phyloP scores from a whole-genome alignment of 2,888 invertebrate species.

The Drosophila atripex region DNA sequence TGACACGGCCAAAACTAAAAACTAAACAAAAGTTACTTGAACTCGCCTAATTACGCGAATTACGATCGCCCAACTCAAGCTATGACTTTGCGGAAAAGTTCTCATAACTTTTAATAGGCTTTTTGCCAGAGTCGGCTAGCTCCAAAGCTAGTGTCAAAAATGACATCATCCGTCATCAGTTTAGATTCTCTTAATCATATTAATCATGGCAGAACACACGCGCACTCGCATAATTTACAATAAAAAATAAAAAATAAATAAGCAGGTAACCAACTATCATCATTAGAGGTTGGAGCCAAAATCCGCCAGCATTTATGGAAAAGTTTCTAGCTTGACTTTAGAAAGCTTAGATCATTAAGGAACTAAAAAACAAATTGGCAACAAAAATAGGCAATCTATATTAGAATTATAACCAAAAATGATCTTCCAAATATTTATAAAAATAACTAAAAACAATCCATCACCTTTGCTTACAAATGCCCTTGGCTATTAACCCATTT shows the following conservation, averaged over 20 bases:
- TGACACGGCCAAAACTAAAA: conserved; percentile 59
- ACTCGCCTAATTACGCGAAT: conserved; percentile 64
- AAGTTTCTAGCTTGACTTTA: background rate
- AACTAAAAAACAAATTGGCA: too few relatives aligned
- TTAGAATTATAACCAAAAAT: background rate
- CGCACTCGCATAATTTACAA: conserved; percentile 29
- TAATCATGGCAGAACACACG: conserved; percentile 51
- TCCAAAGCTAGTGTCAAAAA: conserved; percentile 45
- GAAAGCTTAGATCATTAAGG: background rate
- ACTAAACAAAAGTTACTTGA: conserved; percentile 62
- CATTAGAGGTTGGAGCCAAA: conserved; percentile 23
- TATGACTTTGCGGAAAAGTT: conserved; percentile 58
- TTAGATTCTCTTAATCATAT: conserved; percentile 48
- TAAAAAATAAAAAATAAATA: background rate
- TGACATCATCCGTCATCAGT: conserved; percentile 49
- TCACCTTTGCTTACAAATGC: conserved; percentile 27
- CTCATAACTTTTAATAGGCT: conserved; percentile 60
- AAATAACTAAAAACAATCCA: conserved; percentile 2
- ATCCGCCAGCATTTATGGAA: conserved; percentile 19
- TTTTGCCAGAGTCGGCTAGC: conserved; percentile 15
- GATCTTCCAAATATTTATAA: too few relatives aligned
- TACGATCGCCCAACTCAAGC: conserved; percentile 39
- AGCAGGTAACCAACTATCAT: conserved; percentile 5
- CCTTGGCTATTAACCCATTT: conserved; percentile 71
- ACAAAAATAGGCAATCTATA: background rate